Evolutionary conservation across 2,888 invertebrate species (phyloP), one percentile per base, ranked within the genome.

Genomic region (Meteorus cinctellus): DNA sequence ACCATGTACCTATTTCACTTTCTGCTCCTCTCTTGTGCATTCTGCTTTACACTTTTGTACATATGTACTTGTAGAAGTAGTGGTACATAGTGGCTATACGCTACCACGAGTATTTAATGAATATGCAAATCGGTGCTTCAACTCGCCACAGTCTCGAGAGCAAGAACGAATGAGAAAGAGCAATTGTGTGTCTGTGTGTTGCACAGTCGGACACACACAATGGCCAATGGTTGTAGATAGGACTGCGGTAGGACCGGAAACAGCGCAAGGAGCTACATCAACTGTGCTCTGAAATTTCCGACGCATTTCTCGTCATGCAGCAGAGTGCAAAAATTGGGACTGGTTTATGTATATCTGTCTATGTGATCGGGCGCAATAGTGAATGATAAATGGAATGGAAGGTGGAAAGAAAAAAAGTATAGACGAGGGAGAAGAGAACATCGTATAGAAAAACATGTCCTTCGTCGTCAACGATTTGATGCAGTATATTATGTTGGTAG

Each of bases 91-190:
- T 41, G 73, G 75, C 77, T 70, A 76, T 77, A 73, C 48, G 69
- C 73, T 77, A 79, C 77, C 82, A 81, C 80, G 78, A 80, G 81
- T 82, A 81, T 87, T 87, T 86, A 86, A 87, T 87, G 87, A 87
- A 88, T 87, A 88, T 88, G 88, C 87, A 88, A 86, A 88, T 87
- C 83, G 82, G 77, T 81, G 75, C 77, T 78, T 78, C 79, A 81
- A 81, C 84, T 85, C 81, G 80, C 82, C 81, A 81, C 82, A 83
- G 82, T 81, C 80, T 80, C 82, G 79, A 68, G 59, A 65, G 31
- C 69, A 59, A 65, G 65, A 66, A 72, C 36, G 70, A 62, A 76
- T 67, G 66, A 65, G 75, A 76, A 68, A 51, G 66, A 72, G 75
- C 69, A 73, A 74, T 72, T 74, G 76, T 75, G 67, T 19, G 69